phyloP scores from a whole-genome alignment of 2,113 vertebrate species.

The Eidolon helvum region DNA sequence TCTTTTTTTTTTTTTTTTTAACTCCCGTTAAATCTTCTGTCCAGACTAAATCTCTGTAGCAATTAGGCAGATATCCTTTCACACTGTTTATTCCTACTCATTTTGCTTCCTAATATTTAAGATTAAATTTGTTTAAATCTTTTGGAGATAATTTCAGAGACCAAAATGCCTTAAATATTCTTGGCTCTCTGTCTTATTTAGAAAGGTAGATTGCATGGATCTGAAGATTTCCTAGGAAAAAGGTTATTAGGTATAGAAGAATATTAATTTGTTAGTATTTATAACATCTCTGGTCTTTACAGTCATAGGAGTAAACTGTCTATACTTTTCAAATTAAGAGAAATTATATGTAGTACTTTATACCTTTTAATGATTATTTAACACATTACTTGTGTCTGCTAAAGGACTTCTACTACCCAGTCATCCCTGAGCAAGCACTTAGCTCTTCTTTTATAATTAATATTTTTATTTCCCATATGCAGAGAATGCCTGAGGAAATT shows the following conservation, averaged over 20 bases:
- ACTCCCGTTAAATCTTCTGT: neutral
- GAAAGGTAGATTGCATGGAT: neutral
- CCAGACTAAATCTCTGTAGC: neutral
- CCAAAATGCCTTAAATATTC: slow-evolving; percentile 7
- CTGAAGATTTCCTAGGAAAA: neutral
- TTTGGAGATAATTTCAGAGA: slow-evolving; percentile 25
- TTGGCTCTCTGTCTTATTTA: neutral
- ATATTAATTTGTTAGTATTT: neutral
- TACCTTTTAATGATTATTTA: slow-evolving; percentile 59
- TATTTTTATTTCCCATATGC: slow-evolving; percentile 78
- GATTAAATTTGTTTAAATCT: neutral
- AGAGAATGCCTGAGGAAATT: slow-evolving; percentile 71
- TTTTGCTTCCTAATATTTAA: neutral
- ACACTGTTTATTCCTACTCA: neutral
- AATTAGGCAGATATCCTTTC: neutral
- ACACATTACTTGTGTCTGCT: slow-evolving; percentile 53
- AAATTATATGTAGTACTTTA: neutral
- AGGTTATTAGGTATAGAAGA: neutral
- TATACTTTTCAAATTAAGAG: neutral
- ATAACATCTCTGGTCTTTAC: neutral
- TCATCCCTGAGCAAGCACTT: slow-evolving; percentile 46
- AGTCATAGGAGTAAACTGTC: neutral
- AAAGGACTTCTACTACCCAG: slow-evolving; percentile 69
- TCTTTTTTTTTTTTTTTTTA: neutral
- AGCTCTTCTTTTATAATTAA: slow-evolving; percentile 76